These are phyloP conservation scores for Philaethria dido DNA, from an alignment of 2,888 invertebrate genomes.

Conservation along the genomic window DNA sequence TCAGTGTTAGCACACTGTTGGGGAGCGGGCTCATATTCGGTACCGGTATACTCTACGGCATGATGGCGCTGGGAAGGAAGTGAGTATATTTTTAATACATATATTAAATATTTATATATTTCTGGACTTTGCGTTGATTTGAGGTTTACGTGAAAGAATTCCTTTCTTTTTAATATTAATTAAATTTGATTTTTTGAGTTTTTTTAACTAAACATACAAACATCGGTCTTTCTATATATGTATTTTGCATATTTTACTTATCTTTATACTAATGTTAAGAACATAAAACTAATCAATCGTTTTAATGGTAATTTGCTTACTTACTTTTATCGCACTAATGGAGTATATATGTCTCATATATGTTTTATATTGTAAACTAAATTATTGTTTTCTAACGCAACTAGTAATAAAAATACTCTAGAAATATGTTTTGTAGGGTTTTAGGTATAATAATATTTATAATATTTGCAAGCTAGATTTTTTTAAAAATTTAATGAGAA, in stretches of 20 bases:
- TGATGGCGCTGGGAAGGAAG: slow-evolving; percentile 98
- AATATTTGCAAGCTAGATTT: too few species aligned
- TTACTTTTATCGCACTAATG: slow-evolving; percentile 10
- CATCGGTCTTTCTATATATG: too few species aligned
- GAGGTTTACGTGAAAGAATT: too few species aligned
- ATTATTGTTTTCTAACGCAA: background rate
- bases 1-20: slow-evolving; percentile 89
- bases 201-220: too few species aligned
- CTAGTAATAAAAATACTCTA: background rate
- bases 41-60: slow-evolving; percentile 95
- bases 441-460: too few species aligned
- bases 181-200: too few species aligned
- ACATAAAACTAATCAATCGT: slow-evolving; percentile 1
- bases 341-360: background rate
- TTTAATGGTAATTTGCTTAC: background rate
- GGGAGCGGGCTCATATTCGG: slow-evolving; percentile 95
- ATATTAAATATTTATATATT: too few species aligned
- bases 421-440: too few species aligned
- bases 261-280: background rate
- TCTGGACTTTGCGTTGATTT: too few species aligned
- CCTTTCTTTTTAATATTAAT: too few species aligned
- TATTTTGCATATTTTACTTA: background rate
- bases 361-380: background rate
- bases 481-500: too few species aligned
- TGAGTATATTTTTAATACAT: slow-evolving; percentile 85